phyloP scores from a whole-genome alignment of 2,888 invertebrate species.

The Epinotia nisella region DNA sequence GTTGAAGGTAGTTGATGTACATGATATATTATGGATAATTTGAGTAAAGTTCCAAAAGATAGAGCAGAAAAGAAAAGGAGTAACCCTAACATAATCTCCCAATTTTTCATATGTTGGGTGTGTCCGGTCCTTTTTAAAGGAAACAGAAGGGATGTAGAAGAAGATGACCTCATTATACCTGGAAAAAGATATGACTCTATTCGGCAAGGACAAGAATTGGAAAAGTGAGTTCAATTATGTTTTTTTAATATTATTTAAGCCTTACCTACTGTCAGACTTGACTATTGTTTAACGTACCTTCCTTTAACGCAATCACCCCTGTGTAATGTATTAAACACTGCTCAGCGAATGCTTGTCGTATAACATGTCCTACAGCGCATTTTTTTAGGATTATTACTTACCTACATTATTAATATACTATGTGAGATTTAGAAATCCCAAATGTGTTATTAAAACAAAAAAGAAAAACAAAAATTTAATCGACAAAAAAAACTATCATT shows the following conservation, averaged over 20 bases:
- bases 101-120: constrained; percentile 78
- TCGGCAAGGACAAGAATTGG: constrained; percentile 84
- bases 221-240: constrained; percentile 70
- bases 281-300: too few species aligned
- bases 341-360: neutral
- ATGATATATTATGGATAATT: constrained; percentile 28
- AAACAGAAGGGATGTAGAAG: constrained; percentile 84
- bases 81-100: constrained; percentile 72
- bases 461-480: too few species aligned
- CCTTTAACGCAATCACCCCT: too few species aligned
- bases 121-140: constrained; percentile 82
- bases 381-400: too few species aligned
- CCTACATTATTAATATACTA: too few species aligned
- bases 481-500: too few species aligned
- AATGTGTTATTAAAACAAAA: too few species aligned
- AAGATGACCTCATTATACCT: constrained; percentile 86
- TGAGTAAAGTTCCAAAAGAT: constrained; percentile 47
- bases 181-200: constrained; percentile 86
- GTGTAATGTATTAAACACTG: neutral
- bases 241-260: neutral
- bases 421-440: too few species aligned
- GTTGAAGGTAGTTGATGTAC: neutral
- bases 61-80: constrained; percentile 55
- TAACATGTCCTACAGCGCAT: too few species aligned
- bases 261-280: neutral